Conservation (phyloP, 2,797 vertebrate genomes). For the Heliangelus exortis region DNA sequence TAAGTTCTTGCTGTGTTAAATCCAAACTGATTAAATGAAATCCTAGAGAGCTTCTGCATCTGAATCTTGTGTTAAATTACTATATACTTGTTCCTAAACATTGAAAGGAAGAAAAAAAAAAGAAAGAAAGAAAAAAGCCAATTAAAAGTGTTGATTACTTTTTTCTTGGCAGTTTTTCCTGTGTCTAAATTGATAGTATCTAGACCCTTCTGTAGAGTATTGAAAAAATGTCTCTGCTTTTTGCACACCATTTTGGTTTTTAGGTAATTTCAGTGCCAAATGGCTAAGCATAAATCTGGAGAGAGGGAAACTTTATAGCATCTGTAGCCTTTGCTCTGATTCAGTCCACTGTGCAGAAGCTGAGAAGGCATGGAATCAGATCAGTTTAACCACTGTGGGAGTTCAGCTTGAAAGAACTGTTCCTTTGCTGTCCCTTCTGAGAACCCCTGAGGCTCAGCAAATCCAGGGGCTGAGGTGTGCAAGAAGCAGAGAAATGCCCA, state of each 20-base stretch:
- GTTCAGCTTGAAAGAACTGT: neutral
- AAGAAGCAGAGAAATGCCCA: neutral
- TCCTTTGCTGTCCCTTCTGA: neutral
- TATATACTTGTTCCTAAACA: neutral
- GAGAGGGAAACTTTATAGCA: neutral
- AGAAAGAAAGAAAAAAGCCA: neutral
- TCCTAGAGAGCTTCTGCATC: neutral
- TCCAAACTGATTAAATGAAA: neutral
- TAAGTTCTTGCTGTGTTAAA: neutral
- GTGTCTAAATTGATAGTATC: neutral
- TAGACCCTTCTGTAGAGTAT: neutral
- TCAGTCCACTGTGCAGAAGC: neutral
- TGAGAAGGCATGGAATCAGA: neutral
- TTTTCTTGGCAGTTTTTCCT: neutral
- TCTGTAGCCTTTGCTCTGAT: neutral
- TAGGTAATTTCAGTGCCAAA: neutral
- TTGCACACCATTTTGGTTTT: neutral
- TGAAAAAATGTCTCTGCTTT: neutral
- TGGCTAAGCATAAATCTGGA: neutral
- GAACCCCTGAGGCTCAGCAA: neutral
- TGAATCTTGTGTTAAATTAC: neutral
- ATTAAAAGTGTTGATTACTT: neutral
- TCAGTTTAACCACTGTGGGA: neutral
- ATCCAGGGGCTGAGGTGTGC: neutral
- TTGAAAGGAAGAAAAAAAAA: neutral